Evolutionary conservation across 2,797 vertebrate genomes (phyloP).

Genomic region (Staurois parvus): DNA sequence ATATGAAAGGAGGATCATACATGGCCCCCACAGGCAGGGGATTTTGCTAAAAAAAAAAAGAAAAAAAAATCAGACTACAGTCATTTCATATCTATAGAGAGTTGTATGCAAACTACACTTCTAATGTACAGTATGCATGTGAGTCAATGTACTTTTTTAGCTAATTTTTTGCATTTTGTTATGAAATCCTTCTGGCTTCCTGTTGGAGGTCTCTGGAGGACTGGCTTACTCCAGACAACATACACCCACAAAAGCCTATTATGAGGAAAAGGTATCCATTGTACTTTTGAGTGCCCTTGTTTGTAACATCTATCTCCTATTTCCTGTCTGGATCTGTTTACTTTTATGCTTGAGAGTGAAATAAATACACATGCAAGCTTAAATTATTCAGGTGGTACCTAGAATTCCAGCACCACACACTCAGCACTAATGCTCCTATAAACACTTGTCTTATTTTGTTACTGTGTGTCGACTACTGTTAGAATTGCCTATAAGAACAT

Average conservation of each 20-base stretch:
- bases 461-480: slow-evolving; percentile 24
- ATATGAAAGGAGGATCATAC: background rate
- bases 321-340: slow-evolving; percentile 46
- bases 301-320: slow-evolving; percentile 53
- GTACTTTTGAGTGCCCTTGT: slow-evolving; percentile 59
- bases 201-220: slow-evolving; percentile 40
- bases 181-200: slow-evolving; percentile 42
- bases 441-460: slow-evolving; percentile 54
- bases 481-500: slow-evolving; percentile 22
- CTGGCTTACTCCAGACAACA: slow-evolving; percentile 53
- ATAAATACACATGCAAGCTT: slow-evolving; percentile 59
- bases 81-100: background rate
- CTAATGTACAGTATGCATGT: background rate
- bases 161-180: slow-evolving; percentile 12
- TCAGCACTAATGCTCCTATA: slow-evolving; percentile 30
- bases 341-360: slow-evolving; percentile 32
- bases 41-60: too few relatives aligned
- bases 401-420: background rate
- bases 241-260: slow-evolving; percentile 58
- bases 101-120: background rate
- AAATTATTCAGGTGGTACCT: slow-evolving; percentile 47
- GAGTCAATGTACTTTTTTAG: slow-evolving; percentile 3
- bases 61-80: background rate
- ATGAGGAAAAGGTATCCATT: slow-evolving; percentile 61
- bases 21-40: background rate